These are phyloP conservation scores for Zaprionus vittiger DNA, from an alignment of 1,140 invertebrate species.

Conservation along the genomic window DNA sequence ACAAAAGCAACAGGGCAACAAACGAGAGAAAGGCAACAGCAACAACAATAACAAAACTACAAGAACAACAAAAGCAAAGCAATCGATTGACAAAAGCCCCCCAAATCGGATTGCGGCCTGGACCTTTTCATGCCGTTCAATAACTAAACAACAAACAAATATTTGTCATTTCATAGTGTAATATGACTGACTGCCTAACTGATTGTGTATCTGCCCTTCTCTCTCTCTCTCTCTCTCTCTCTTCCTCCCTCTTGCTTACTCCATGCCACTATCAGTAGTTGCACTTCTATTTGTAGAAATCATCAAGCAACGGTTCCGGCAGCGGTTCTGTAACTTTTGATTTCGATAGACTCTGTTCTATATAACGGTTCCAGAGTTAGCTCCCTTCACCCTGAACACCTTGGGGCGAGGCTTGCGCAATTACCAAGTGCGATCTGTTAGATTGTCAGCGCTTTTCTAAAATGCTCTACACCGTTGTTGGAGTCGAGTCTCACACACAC, in stretches of 20 bases:
- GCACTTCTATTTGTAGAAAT: conserved; percentile 38
- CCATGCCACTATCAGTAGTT: conserved; percentile 16
- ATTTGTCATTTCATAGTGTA: conserved; percentile 75
- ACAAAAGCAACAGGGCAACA: conserved; percentile 57
- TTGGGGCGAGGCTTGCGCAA: conserved; percentile 33
- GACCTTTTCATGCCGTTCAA: conserved; percentile 74
- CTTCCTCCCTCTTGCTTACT: background rate
- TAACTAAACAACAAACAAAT: conserved; percentile 74
- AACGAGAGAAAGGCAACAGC: conserved; percentile 70
- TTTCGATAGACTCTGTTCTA: conserved; percentile 64
- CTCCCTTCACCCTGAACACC: background rate
- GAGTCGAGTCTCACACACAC: background rate
- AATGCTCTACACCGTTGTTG: conserved; percentile 8
- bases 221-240: background rate
- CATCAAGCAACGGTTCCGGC: conserved; percentile 37
- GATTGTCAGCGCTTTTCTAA: conserved; percentile 25
- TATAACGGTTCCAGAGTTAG: conserved; percentile 51
- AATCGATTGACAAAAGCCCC: conserved; percentile 78
- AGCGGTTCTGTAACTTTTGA: conserved; percentile 72
- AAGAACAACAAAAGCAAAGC: conserved; percentile 56
- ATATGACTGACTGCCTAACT: conserved; percentile 49
- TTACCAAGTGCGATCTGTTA: conserved; percentile 22
- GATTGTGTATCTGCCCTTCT: conserved; percentile 17
- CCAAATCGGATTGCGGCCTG: conserved; percentile 76
- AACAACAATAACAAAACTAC: conserved; percentile 43